Conservation (phyloP, 2,797 vertebrate species). For the Dromococcyx pavoninus region DNA sequence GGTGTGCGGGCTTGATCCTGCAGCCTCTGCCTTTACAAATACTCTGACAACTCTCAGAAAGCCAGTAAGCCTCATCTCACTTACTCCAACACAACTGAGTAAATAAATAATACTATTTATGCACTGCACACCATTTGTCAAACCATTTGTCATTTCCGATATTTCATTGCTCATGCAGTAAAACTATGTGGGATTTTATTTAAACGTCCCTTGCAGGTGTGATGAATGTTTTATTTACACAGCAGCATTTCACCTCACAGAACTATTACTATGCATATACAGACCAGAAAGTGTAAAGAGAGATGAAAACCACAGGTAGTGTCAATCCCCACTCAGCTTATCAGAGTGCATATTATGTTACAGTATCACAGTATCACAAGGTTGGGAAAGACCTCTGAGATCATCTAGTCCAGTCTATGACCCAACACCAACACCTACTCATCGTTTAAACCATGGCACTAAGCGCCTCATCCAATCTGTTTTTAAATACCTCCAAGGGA, state of each 20-base stretch:
- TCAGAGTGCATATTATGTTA: neutral
- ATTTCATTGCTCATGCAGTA: conserved; percentile 17
- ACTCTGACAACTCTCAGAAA: neutral
- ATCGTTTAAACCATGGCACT: no score
- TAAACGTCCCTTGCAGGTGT: conserved; percentile 27
- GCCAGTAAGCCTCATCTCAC: neutral
- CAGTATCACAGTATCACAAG: no score
- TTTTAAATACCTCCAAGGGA: no score
- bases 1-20: neutral
- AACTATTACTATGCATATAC: neutral
- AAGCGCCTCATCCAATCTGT: no score
- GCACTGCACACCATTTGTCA: conserved; percentile 28
- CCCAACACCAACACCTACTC: no score
- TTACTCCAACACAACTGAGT: neutral
- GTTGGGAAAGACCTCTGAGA: no score
- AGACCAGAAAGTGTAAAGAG: neutral
- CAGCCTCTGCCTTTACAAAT: neutral
- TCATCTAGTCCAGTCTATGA: no score
- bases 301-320: neutral
- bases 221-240: conserved; percentile 46
- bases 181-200: conserved; percentile 11
- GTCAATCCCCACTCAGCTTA: neutral
- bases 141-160: conserved; percentile 36
- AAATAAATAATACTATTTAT: conserved; percentile 55
- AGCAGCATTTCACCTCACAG: neutral